These are phyloP conservation scores for Patella ulyssiponensis DNA, from an alignment of 2,888 invertebrate genomes.

Conservation along the genomic window DNA sequence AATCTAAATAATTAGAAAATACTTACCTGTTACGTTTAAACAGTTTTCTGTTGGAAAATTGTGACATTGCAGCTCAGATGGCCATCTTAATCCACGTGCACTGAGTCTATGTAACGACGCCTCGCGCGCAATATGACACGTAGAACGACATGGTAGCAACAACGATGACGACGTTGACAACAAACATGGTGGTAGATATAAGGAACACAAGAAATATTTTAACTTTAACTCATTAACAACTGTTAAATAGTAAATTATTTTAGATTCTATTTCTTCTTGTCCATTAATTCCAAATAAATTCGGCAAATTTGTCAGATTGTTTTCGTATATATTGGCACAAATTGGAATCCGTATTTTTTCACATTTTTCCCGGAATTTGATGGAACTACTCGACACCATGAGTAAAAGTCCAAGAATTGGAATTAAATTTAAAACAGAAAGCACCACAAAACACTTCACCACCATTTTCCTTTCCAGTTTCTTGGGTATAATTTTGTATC, in stretches of 20 bases:
- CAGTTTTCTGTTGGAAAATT: constrained; percentile 24
- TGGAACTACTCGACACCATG: neutral
- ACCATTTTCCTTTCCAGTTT: neutral
- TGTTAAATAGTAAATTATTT: neutral
- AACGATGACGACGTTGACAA: neutral
- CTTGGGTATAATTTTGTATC: too few species aligned
- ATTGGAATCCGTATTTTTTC: neutral
- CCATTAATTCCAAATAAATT: neutral
- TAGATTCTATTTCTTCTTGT: neutral
- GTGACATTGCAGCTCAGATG: constrained; percentile 20
- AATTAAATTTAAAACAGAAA: neutral
- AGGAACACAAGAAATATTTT: neutral
- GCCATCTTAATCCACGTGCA: constrained; percentile 5
- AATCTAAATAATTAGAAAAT: neutral
- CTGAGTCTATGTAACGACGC: neutral
- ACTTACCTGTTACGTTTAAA: constrained; percentile 17
- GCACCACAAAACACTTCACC: neutral
- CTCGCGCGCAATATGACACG: neutral
- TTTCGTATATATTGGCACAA: neutral
- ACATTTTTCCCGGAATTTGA: constrained; percentile 7
- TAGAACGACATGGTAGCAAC: neutral
- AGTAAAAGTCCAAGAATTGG: neutral
- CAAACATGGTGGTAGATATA: constrained; percentile 4
- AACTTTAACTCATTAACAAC: neutral
- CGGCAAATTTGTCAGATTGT: neutral